Evolutionary conservation across 2,888 invertebrate species (phyloP).

Genomic region (Morpho helenor): DNA sequence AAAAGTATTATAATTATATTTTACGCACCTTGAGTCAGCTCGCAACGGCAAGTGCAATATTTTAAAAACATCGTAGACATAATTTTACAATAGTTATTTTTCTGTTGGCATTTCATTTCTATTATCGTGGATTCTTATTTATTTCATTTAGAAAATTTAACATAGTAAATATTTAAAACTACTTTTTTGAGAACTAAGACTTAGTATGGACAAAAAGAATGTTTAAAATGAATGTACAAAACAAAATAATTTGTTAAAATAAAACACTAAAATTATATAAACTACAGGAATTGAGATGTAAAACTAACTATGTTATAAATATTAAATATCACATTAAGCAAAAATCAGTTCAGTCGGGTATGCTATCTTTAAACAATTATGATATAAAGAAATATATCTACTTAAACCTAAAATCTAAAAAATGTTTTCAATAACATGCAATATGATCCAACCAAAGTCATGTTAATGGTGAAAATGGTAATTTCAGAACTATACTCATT

Average conservation of each 20-base stretch:
- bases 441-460: too few relatives aligned
- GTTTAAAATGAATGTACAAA: slow-evolving; percentile 7
- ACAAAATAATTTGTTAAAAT: slow-evolving; percentile 19
- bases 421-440: too few relatives aligned
- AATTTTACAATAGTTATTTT: background rate
- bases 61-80: background rate
- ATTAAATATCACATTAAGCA: slow-evolving; percentile 78
- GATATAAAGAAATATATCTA: background rate
- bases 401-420: background rate
- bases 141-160: background rate
- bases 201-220: background rate
- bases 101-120: background rate
- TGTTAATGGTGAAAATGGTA: too few relatives aligned
- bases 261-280: slow-evolving; percentile 19
- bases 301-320: slow-evolving; percentile 67
- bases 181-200: background rate
- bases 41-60: slow-evolving; percentile 15
- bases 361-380: slow-evolving; percentile 47
- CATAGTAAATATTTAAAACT: background rate
- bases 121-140: background rate
- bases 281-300: slow-evolving; percentile 23
- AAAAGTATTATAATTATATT: background rate
- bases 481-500: too few relatives aligned
- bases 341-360: slow-evolving; percentile 73
- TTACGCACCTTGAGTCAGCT: slow-evolving; percentile 19